These are phyloP conservation scores for Oceanites oceanicus DNA, from an alignment of 2,113 vertebrate genomes.

Conservation along the genomic window DNA sequence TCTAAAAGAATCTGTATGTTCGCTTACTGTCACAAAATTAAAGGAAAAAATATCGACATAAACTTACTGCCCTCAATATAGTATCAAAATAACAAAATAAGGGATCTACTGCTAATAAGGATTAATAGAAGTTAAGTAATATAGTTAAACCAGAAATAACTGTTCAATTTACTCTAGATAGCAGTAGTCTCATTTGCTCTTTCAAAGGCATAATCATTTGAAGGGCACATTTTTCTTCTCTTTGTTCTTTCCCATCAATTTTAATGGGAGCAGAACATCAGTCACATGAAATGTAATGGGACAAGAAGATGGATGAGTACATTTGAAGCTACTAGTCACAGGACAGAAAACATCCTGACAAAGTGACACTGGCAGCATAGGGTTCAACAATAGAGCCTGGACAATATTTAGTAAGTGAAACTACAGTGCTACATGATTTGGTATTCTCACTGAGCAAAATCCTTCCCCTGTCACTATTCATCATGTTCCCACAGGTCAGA, in stretches of 20 bases:
- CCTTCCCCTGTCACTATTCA: conserved; percentile 58
- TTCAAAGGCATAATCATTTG: conserved; percentile 84
- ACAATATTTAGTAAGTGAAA: conserved; percentile 71
- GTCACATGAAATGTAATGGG: conserved; percentile 88
- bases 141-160: conserved; percentile 44
- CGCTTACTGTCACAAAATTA: not conserved
- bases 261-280: conserved; percentile 91
- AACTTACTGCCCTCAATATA: not conserved
- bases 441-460: conserved; percentile 64
- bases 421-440: conserved; percentile 41
- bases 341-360: conserved; percentile 80
- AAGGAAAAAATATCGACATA: not conserved
- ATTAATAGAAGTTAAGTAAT: conserved; percentile 38
- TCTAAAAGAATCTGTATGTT: not conserved
- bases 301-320: conserved; percentile 92
- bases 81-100: not conserved
- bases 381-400: conserved; percentile 66
- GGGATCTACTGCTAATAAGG: not conserved
- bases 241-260: conserved; percentile 88
- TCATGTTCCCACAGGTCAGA: conserved; percentile 51
- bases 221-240: conserved; percentile 78
- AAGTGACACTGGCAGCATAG: conserved; percentile 70
- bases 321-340: conserved; percentile 81
- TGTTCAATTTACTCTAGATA: conserved; percentile 69
- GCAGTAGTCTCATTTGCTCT: conserved; percentile 75